phyloP scores from a whole-genome alignment of 2,113 vertebrate genomes.

The Pteropus alecto region DNA sequence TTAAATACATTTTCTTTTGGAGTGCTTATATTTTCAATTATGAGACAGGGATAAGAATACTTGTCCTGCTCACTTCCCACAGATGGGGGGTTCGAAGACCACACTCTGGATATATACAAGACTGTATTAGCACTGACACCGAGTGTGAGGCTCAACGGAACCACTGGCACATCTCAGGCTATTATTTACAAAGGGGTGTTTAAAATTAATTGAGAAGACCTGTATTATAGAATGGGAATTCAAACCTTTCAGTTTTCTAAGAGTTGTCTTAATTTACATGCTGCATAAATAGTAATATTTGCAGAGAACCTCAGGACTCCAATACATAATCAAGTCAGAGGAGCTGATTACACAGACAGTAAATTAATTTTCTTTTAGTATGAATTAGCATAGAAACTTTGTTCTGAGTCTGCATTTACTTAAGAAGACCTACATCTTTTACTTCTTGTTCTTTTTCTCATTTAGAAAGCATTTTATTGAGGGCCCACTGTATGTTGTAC shows the following conservation, averaged over 20 bases:
- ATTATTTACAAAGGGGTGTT: conserved; percentile 48
- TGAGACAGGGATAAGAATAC: background rate
- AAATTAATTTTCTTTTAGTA: conserved; percentile 66
- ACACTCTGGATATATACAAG: background rate
- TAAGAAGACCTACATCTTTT: conserved; percentile 4
- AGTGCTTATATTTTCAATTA: background rate
- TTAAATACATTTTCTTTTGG: background rate
- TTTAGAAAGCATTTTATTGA: background rate
- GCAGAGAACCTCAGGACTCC: conserved; percentile 61
- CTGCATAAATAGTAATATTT: conserved; percentile 69
- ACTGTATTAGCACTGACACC: background rate
- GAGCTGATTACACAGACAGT: conserved; percentile 64
- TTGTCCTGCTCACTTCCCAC: background rate
- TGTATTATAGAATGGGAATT: conserved; percentile 25
- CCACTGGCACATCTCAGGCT: background rate
- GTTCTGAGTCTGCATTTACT: conserved; percentile 53
- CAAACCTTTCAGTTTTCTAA: conserved; percentile 52
- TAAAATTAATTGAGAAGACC: conserved; percentile 55
- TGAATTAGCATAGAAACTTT: conserved; percentile 63
- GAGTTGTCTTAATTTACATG: conserved; percentile 66
- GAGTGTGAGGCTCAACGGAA: background rate
- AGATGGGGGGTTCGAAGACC: background rate
- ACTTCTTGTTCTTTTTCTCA: background rate
- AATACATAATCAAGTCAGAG: conserved; percentile 68
- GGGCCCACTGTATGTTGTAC: background rate